Evolutionary conservation across 2,888 invertebrate genomes (phyloP), one percentile per base, ranked within the genome.

Genomic region (Allacma fusca): DNA sequence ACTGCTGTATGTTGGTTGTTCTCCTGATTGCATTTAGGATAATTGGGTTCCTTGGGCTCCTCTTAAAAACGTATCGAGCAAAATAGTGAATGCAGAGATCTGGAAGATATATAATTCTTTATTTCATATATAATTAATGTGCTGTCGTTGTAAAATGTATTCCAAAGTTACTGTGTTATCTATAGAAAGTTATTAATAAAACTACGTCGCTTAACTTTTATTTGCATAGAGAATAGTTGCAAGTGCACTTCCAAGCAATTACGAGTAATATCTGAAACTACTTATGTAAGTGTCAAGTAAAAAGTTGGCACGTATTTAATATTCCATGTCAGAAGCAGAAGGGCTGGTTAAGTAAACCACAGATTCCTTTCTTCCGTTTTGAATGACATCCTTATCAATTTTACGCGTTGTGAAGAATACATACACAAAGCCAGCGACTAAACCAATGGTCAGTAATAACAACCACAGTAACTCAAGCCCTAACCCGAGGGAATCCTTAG

Each of bases 11-110:
- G n/a, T n/a, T 76, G 9, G 19, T 26, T 16, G 67, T 62, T 7
- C 59, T 76, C 16, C 26, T 59, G 23, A 23, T 76, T 34, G 23
- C 40, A 23, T 70, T 76, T 24, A 43, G 76, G 34, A 1, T 76
- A 7, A 44, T 70, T 19, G 76, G 70, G 19, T 76, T 76, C 68
- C 1, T 59, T 13, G 57, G 57, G 2, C 70, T 76, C n/a, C 26
- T 76, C 0, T 0, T 1, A 21, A 69, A 70, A 40, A 67, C 76
- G 24, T 70, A 70, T 62, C 23, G 59, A 50, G 4, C 19, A 19
- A 50, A 50, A 16, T 50, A 50, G 2, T 50, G 16, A 50, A 50
- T 34, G 34, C 34, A 4, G 9, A 34, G 34, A 34, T 4, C 34
- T 34, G 4, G 34, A 34, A n/a, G n/a, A n/a, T n/a, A 34, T 34